Evolutionary conservation across 2,888 invertebrate species (phyloP).

Genomic region (Meiosimyza decipiens): DNA sequence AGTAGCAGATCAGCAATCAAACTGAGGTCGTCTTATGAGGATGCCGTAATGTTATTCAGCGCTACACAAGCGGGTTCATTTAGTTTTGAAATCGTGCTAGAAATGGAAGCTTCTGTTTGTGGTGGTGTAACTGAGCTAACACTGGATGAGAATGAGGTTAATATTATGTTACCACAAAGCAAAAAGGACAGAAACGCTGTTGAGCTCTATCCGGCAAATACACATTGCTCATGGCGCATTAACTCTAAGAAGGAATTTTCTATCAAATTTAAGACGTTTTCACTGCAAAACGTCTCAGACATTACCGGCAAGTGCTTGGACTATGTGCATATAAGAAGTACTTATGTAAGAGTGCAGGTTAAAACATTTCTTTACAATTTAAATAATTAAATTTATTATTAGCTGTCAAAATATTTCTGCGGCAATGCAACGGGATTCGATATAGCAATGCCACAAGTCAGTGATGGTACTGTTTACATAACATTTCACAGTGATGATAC

Average conservation of each 20-base stretch:
- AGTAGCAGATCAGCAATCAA: constrained; percentile 55
- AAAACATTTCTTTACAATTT: no score
- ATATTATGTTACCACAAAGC: constrained; percentile 42
- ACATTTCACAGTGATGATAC: constrained; percentile 54
- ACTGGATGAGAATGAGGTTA: constrained; percentile 61
- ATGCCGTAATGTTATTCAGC: constrained; percentile 73
- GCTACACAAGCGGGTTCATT: constrained; percentile 69
- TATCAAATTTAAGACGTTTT: constrained; percentile 71
- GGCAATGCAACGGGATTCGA: constrained; percentile 43
- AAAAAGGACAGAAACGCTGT: constrained; percentile 20
- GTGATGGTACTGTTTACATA: constrained; percentile 40
- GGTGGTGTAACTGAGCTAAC: constrained; percentile 66
- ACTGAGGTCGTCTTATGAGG: constrained; percentile 50
- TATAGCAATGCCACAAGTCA: neutral
- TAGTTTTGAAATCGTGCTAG: constrained; percentile 74
- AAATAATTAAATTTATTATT: neutral
- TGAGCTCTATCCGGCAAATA: constrained; percentile 68
- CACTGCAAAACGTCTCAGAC: constrained; percentile 66
- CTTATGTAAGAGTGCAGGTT: constrained; percentile 44
- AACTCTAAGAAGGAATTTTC: constrained; percentile 50
- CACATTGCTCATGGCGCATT: constrained; percentile 72
- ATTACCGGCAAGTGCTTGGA: constrained; percentile 58
- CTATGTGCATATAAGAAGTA: constrained; percentile 48
- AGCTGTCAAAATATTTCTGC: constrained; percentile 42
- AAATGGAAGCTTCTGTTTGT: constrained; percentile 71